phyloP scores from a whole-genome alignment of 2,888 invertebrate species.

The Augiades crinisus region DNA sequence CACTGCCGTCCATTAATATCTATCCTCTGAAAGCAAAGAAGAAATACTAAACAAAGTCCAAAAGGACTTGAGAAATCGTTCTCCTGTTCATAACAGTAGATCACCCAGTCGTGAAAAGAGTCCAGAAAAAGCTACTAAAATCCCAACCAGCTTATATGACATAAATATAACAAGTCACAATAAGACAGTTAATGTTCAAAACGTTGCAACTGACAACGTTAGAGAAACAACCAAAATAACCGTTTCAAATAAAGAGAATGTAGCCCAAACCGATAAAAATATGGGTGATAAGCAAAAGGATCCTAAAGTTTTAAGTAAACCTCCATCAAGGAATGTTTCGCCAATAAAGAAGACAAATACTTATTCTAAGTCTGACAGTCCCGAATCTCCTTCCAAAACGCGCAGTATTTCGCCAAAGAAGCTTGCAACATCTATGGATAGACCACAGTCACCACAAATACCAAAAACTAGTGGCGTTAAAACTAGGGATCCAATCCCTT shows the following conservation, averaged over 20 bases:
- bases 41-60: constrained; percentile 64
- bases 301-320: constrained; percentile 46
- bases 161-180: constrained; percentile 43
- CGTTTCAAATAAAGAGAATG: constrained; percentile 32
- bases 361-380: constrained; percentile 40
- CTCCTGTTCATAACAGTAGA: constrained; percentile 58
- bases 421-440: constrained; percentile 46
- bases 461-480: constrained; percentile 53
- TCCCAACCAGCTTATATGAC: constrained; percentile 52
- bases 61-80: constrained; percentile 62
- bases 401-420: constrained; percentile 69
- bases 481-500: constrained; percentile 52
- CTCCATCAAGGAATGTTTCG: constrained; percentile 55
- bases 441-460: constrained; percentile 64
- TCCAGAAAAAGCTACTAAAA: constrained; percentile 48
- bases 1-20: constrained; percentile 40
- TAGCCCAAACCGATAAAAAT: constrained; percentile 32
- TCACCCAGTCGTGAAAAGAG: constrained; percentile 54
- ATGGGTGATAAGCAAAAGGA: constrained; percentile 45
- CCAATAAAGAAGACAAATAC: constrained; percentile 54
- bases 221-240: constrained; percentile 28
- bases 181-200: constrained; percentile 27
- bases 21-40: constrained; percentile 61
- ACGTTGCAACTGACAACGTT: constrained; percentile 27
- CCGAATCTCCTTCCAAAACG: constrained; percentile 49